Percentiles rank a stretch among this genome's conserved stretches.
phyloP scores from a whole-genome alignment of 2,888 invertebrate species.

The Hirtodrosophila confusa region DNA sequence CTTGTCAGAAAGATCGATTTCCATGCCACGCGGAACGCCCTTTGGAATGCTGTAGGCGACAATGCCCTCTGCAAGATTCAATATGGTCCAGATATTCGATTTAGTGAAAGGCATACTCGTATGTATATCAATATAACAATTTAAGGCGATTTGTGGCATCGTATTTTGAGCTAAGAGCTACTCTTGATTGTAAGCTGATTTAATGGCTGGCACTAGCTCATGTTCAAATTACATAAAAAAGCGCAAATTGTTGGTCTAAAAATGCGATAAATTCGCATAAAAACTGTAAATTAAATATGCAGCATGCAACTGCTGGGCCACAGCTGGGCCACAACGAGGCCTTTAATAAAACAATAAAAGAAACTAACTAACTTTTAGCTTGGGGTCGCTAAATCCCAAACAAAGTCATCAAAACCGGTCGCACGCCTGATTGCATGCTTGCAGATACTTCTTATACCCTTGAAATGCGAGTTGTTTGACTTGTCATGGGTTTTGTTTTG shows the following conservation, averaged over 20 bases:
- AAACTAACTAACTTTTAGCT: conserved; percentile 41
- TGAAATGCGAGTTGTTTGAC: background rate
- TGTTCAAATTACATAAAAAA: conserved; percentile 24
- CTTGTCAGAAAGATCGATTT: conserved; percentile 90
- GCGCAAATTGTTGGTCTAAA: conserved; percentile 12
- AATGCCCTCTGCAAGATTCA: conserved; percentile 87
- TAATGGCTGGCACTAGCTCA: conserved; percentile 18
- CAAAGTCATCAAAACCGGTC: conserved; percentile 67
- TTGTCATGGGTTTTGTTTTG: background rate
- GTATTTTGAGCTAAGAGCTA: conserved; percentile 21
- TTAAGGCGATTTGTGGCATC: conserved; percentile 43
- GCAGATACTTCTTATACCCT: conserved; percentile 45
- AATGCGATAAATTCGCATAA: conserved; percentile 29
- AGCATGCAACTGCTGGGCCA: conserved; percentile 29
- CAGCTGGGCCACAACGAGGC: conserved; percentile 9
- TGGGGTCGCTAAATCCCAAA: conserved; percentile 35
- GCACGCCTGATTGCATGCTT: conserved; percentile 43
- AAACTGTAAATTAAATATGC: conserved; percentile 41
- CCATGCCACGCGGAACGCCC: conserved; percentile 88
- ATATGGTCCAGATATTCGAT: conserved; percentile 1
- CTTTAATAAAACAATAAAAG: conserved; percentile 59
- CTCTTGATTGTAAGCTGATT: conserved; percentile 33
- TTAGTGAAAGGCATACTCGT: conserved; percentile 32
- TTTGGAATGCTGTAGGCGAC: conserved; percentile 91
- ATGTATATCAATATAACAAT: conserved; percentile 15